Base-by-base conservation (phyloP, 2,113 vertebrate species). In the Rissa tridactyla region DNA sequence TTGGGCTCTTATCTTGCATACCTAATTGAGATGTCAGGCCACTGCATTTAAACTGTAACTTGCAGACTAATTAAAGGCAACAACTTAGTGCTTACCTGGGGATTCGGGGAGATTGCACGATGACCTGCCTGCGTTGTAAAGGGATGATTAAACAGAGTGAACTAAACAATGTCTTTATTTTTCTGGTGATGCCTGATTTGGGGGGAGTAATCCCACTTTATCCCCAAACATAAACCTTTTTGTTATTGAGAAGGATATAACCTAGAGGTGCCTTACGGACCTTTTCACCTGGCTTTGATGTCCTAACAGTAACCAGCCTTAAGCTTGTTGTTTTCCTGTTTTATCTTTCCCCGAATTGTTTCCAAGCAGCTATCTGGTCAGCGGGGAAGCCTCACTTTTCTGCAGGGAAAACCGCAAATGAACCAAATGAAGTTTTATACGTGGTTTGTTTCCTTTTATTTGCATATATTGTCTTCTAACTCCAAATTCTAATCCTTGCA, bases 271-370 rank as follows among this genome's bases (percentile, higher is more conserved):
- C 91, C 89, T 91, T 85, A 55, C 10, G 18, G 88, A 92, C 82
- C 88, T 94, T 93, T 97, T 96, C 82, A 96, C 94, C 92, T 87
- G 88, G 52, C 93, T 96, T 96, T 96, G 83, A 94, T 95, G 92
- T 92, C 92, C 68, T 88, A 77, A 82, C 62, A 47, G n/a, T 93
- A 68, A 86, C 72, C 34, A 84, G 26, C 57, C 36, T 82, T 86
- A 90, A 84, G 66, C 86, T 81, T 77, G 16, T 66, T 89, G 76
- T 85, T 92, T 93, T 90, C 82, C 69, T 88, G 49, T 79, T 91
- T 84, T 89, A 95, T 91, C 88, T 91, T 72, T 49, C 38, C 42
- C 42, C 1, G 1, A 54, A 70, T 52, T 57, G 62, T 82, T 82
- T 92, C 81, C 65, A 87, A 90, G 73, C 47, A 94, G 47, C 42